Percentiles rank a stretch among this genome's conserved stretches.
Evolutionary conservation across 2,113 vertebrate species (phyloP).

Genomic region (Heliornis fulica): DNA sequence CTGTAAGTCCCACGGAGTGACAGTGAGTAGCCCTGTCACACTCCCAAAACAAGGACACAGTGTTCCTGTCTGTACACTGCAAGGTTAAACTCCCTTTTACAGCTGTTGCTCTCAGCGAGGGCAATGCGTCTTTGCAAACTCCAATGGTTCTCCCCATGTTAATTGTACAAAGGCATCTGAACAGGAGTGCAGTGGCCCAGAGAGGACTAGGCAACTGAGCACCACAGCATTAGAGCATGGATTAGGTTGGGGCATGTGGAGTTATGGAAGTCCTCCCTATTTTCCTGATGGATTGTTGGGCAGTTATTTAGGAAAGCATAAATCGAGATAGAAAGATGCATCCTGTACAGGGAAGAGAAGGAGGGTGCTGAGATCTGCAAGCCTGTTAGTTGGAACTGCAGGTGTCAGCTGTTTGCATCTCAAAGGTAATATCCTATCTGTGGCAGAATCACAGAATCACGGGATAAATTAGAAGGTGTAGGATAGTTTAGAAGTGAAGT

Average conservation of each 20-base stretch:
- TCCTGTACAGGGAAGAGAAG: neutral
- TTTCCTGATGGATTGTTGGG: neutral
- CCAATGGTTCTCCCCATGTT: rapidly evolving
- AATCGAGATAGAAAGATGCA: neutral
- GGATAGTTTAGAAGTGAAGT: neutral
- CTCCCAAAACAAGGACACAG: rapidly evolving
- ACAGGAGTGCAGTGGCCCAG: neutral
- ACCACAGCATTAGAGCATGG: neutral
- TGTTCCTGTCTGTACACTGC: neutral
- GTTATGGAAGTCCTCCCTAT: neutral
- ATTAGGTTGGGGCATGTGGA: neutral
- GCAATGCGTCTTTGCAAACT: neutral
- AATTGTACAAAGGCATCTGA: neutral
- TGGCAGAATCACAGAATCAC: neutral
- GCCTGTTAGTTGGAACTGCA: neutral
- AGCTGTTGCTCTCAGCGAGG: neutral
- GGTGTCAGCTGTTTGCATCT: neutral
- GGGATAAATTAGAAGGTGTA: neutral
- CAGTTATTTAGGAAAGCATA: neutral
- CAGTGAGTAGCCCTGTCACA: neutral
- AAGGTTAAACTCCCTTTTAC: neutral
- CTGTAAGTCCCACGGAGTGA: neutral
- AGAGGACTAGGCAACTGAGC: neutral
- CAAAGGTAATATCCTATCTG: neutral
- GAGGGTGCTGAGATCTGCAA: neutral